These are phyloP conservation scores for Bos javanicus DNA, from an alignment of 2,113 vertebrate genomes.

Conservation along the genomic window DNA sequence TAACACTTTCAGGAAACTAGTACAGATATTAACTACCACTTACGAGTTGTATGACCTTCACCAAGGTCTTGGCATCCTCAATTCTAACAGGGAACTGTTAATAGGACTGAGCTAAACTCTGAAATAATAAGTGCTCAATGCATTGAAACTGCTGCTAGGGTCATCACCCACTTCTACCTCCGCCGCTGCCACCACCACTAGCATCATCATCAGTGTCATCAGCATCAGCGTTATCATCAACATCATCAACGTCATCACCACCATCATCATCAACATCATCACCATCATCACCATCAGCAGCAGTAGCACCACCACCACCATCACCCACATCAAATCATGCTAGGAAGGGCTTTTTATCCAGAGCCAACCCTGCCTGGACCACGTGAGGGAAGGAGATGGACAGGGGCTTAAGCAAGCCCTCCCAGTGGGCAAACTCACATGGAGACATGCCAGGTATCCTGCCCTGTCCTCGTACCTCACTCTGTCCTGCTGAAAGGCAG, in stretches of 20 bases:
- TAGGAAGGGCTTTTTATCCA: not conserved
- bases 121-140: not conserved
- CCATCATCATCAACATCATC: accelerated
- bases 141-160: not conserved
- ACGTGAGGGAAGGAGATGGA: not conserved
- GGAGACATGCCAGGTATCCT: not conserved
- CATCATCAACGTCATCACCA: accelerated
- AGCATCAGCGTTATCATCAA: accelerated
- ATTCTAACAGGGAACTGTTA: not conserved
- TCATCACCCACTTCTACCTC: not conserved
- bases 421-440: not conserved
- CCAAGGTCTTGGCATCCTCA: not conserved
- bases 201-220: too few relatives aligned
- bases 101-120: not conserved
- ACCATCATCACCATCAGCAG: accelerated
- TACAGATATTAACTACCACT: not conserved
- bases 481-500: not conserved
- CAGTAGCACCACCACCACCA: not conserved
- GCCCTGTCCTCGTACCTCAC: not conserved
- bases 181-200: accelerated
- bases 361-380: not conserved
- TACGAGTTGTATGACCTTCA: not conserved
- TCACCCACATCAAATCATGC: not conserved
- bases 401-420: not conserved
- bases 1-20: not conserved